Evolutionary conservation across 2,888 invertebrate species (phyloP).

Genomic region (Apocheima hispidaria): DNA sequence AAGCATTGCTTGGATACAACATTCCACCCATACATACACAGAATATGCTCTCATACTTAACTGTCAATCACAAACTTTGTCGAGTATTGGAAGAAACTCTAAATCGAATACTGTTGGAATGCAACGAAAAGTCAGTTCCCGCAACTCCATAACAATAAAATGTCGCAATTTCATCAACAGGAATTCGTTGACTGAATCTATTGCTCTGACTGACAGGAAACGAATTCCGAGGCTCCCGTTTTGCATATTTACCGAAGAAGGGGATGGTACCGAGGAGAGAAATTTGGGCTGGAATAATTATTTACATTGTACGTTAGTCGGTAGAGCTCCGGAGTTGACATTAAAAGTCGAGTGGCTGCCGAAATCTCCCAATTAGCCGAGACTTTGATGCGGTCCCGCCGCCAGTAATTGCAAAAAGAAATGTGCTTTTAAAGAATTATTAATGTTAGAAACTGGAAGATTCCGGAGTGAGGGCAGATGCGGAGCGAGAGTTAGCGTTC

Average conservation of each 20-base stretch:
- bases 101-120: conserved; percentile 23
- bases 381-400: conserved; percentile 73
- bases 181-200: conserved; percentile 42
- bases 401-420: conserved; percentile 78
- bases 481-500: conserved; percentile 55
- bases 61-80: conserved; percentile 24
- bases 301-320: conserved; percentile 62
- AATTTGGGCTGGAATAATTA: conserved; percentile 63
- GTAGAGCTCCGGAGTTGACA: conserved; percentile 52
- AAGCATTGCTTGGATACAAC: conserved; percentile 41
- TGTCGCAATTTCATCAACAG: conserved; percentile 43
- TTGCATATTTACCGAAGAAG: conserved; percentile 58
- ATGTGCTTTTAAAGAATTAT: conserved; percentile 72
- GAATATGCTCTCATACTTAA: conserved; percentile 15
- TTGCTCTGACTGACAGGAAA: conserved; percentile 40
- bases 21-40: conserved; percentile 23
- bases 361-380: conserved; percentile 82
- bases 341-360: conserved; percentile 76
- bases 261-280: conserved; percentile 51
- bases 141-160: conserved; percentile 37
- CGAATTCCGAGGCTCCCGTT: conserved; percentile 38
- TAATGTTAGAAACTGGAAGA: conserved; percentile 58
- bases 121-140: conserved; percentile 28
- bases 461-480: conserved; percentile 48
- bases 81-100: conserved; percentile 18